Percentiles rank a stretch among this genome's conserved stretches.
These are phyloP conservation scores for Zelostemma sp. DNA, from an alignment of 1,140 invertebrate species.

Conservation along the genomic window DNA sequence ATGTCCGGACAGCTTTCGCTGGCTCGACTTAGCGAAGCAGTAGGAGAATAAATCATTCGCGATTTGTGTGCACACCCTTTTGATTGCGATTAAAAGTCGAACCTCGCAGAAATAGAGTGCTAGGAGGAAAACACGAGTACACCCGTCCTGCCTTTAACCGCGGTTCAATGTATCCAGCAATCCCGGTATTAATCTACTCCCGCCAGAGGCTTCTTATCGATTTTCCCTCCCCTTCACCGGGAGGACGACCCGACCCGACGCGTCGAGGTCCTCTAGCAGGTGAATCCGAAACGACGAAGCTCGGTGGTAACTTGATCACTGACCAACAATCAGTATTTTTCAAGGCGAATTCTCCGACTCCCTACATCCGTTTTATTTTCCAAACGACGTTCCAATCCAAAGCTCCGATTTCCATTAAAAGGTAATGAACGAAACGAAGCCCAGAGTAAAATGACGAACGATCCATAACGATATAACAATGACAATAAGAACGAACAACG, in stretches of 20 bases:
- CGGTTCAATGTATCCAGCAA: conserved; percentile 26
- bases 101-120: conserved; percentile 16
- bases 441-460: conserved; percentile 1
- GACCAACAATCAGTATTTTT: not conserved
- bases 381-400: too few species aligned
- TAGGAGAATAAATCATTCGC: conserved; percentile 37
- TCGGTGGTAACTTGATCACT: conserved; percentile 13
- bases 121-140: conserved; percentile 36
- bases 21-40: conserved; percentile 28
- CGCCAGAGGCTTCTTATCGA: conserved; percentile 42
- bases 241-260: conserved; percentile 25
- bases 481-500: conserved; percentile 36
- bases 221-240: conserved; percentile 34
- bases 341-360: not conserved
- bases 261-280: conserved; percentile 44
- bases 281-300: conserved; percentile 27
- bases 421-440: too few species aligned
- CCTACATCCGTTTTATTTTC: not conserved
- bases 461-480: conserved; percentile 13
- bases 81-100: conserved; percentile 31
- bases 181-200: conserved; percentile 41
- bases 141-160: conserved; percentile 23
- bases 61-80: conserved; percentile 40
- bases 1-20: not conserved
- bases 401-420: too few species aligned